A percentile compares a stretch with the other conserved stretches of the same genome.
Evolutionary conservation across 2,888 invertebrate genomes (phyloP).

Genomic region (Agriopis aurantiaria): DNA sequence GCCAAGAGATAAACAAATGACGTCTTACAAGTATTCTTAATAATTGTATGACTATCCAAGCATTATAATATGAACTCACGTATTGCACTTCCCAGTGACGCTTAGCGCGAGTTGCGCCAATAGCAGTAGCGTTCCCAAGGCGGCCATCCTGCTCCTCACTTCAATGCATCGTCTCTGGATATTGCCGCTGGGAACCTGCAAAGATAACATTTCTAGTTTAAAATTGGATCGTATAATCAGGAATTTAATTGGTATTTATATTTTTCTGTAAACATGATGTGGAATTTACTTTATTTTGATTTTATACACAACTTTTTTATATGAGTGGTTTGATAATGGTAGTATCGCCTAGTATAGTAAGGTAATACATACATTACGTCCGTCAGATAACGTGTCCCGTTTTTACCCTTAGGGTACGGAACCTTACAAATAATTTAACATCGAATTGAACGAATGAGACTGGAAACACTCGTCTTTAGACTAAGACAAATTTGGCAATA

Average conservation of each 20-base stretch:
- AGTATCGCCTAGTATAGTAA: too few species aligned
- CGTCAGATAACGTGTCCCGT: too few species aligned
- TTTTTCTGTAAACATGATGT: background rate
- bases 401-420: too few species aligned
- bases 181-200: constrained; percentile 47
- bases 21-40: background rate
- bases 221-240: constrained; percentile 8
- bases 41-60: background rate
- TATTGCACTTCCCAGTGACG: constrained; percentile 77
- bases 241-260: constrained; percentile 1
- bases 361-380: too few species aligned
- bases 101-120: constrained; percentile 68
- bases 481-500: background rate
- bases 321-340: too few species aligned
- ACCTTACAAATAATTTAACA: too few species aligned
- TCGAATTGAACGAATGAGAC: too few species aligned
- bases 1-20: background rate
- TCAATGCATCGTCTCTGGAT: constrained; percentile 68
- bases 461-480: too few species aligned
- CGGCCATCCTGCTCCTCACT: constrained; percentile 63
- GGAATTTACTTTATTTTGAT: too few species aligned
- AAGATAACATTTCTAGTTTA: constrained; percentile 42
- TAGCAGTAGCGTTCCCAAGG: constrained; percentile 57
- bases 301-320: too few species aligned
- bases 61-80: constrained; percentile 65